Percentiles rank a stretch among this genome's conserved stretches.
phyloP scores from a whole-genome alignment of 2,888 invertebrate genomes.

The Rhogogaster chlorosoma region DNA sequence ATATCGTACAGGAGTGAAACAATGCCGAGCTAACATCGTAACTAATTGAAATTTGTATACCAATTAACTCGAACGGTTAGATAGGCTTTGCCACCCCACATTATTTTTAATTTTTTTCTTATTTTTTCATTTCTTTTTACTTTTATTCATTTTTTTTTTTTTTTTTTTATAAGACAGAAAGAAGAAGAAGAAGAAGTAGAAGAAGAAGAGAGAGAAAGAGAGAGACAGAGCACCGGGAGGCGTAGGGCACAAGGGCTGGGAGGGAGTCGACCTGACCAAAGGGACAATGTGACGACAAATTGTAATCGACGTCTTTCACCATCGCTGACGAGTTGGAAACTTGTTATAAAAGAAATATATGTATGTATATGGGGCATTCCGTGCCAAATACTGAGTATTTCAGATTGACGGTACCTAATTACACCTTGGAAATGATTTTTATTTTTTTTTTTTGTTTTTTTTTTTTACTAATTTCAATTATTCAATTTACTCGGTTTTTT shows the following conservation, averaged over 20 bases:
- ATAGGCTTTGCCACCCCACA: conserved; percentile 25
- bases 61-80: conserved; percentile 37
- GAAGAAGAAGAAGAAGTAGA: background rate
- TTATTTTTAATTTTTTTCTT: background rate
- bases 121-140: background rate
- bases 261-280: conserved; percentile 23
- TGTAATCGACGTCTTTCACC: background rate
- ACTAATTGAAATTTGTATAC: background rate
- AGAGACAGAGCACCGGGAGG: conserved; percentile 31
- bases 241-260: conserved; percentile 7
- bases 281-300: conserved; percentile 26
- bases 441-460: no score
- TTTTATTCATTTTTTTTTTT: background rate
- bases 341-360: background rate
- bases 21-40: conserved; percentile 33
- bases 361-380: background rate
- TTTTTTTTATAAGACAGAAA: background rate
- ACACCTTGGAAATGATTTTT: background rate
- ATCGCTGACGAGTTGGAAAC: background rate
- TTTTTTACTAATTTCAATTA: no score
- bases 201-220: background rate
- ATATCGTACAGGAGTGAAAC: background rate
- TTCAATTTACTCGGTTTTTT: no score
- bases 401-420: background rate
- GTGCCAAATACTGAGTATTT: background rate